Conservation (phyloP, 2,113 vertebrate genomes). For the Laticauda laticaudata region DNA sequence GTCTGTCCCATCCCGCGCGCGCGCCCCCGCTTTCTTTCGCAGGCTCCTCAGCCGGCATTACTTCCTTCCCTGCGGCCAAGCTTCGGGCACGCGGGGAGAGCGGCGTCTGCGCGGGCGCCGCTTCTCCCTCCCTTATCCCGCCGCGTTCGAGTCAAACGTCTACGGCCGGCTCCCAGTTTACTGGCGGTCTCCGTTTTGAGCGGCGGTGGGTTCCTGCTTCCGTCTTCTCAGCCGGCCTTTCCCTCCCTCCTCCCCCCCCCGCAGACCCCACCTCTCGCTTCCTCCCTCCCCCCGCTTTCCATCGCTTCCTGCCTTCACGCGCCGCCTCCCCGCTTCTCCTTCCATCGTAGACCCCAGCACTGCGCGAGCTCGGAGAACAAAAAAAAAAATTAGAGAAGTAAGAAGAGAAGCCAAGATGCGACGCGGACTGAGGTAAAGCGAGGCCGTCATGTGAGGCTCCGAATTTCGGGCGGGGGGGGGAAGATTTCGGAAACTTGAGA, state of each 20-base stretch:
- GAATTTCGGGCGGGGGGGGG: background rate
- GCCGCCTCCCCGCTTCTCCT: background rate
- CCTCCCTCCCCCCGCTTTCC: no score
- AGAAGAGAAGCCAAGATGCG: background rate
- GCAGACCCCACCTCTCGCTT: background rate
- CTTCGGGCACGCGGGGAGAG: slow-evolving; percentile 47
- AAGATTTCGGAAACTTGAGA: background rate
- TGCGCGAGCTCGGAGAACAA: background rate
- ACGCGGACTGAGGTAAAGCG: slow-evolving; percentile 32
- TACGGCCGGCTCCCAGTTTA: slow-evolving; percentile 8
- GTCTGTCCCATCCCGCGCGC: slow-evolving; percentile 18
- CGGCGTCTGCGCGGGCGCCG: slow-evolving; percentile 47
- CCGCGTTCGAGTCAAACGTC: slow-evolving; percentile 54
- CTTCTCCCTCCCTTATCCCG: slow-evolving; percentile 22
- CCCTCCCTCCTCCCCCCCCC: background rate
- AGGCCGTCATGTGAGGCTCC: slow-evolving; percentile 4
- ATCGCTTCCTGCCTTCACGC: background rate
- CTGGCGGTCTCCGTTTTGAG: slow-evolving; percentile 62
- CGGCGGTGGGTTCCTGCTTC: slow-evolving; percentile 61
- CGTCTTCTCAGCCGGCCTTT: slow-evolving; percentile 45
- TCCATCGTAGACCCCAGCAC: background rate
- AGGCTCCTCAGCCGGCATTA: no score
- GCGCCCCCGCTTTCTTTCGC: slow-evolving; percentile 18
- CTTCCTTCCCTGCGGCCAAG: background rate
- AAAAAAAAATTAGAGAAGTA: no score